These are phyloP conservation scores for Myotis lucifugus DNA, from an alignment of 2,113 vertebrate species.

Conservation along the genomic window DNA sequence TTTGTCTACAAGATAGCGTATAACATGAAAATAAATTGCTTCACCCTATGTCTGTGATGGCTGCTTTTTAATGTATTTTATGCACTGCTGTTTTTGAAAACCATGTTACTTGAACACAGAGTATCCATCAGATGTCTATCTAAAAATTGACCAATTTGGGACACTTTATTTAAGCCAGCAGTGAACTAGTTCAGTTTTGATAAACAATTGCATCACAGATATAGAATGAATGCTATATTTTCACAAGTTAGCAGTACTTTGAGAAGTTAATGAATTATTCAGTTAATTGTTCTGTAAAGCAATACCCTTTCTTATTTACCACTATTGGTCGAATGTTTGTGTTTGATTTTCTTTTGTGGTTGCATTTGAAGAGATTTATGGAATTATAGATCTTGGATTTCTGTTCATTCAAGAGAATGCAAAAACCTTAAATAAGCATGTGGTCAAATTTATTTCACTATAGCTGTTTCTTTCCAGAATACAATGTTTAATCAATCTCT, in stretches of 20 bases:
- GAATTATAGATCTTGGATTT: conserved; percentile 54
- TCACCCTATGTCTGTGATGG: conserved; percentile 87
- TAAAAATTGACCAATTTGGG: conserved; percentile 26
- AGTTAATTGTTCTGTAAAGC: conserved; percentile 73
- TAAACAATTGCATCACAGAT: conserved; percentile 81
- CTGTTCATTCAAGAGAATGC: conserved; percentile 70
- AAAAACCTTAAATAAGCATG: conserved; percentile 49
- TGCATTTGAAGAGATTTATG: conserved; percentile 71
- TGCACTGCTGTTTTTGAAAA: conserved; percentile 66
- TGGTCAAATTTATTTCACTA: conserved; percentile 62
- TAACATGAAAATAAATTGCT: conserved; percentile 83
- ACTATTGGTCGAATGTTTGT: conserved; percentile 67
- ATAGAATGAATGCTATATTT: conserved; percentile 86
- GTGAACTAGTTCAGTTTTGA: conserved; percentile 51
- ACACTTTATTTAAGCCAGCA: conserved; percentile 64
- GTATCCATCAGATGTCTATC: conserved; percentile 56
- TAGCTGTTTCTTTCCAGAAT: conserved; percentile 59
- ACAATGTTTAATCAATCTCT: conserved; percentile 44
- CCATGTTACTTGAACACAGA: background rate
- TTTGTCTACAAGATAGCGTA: conserved; percentile 77
- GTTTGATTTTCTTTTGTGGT: conserved; percentile 62
- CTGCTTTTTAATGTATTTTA: conserved; percentile 66
- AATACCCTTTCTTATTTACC: conserved; percentile 64
- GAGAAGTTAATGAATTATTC: conserved; percentile 71
- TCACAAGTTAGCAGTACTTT: conserved; percentile 78